These are phyloP conservation scores for Steinernema khuongi DNA, from an alignment of 1,140 invertebrate species.

Conservation along the genomic window DNA sequence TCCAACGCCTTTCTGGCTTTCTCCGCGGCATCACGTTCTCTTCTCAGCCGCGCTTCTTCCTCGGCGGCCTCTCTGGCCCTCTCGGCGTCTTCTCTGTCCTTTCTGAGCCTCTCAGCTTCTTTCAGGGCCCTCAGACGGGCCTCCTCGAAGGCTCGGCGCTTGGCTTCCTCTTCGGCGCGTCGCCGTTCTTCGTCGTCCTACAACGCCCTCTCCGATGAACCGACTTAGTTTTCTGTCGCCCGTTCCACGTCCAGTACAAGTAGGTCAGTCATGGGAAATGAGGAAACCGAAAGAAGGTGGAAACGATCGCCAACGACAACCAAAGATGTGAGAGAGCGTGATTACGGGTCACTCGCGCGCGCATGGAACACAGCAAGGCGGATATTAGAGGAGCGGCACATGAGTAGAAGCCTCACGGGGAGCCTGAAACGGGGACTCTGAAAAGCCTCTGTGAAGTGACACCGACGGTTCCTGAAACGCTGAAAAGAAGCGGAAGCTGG, in stretches of 20 bases:
- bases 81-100: slow-evolving; percentile 54
- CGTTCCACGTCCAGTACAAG: neutral
- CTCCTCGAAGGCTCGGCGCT: slow-evolving; percentile 56
- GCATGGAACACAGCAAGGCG: slow-evolving; percentile 13
- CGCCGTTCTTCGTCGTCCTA: slow-evolving; percentile 57
- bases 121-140: slow-evolving; percentile 54
- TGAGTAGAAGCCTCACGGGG: neutral
- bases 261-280: neutral
- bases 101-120: slow-evolving; percentile 53
- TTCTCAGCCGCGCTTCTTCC: slow-evolving; percentile 46
- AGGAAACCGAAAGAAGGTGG: neutral
- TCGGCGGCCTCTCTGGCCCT: slow-evolving; percentile 37
- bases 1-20: slow-evolving; percentile 29
- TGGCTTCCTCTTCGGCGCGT: slow-evolving; percentile 52
- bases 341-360: slow-evolving; percentile 9
- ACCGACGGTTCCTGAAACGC: neutral
- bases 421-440: neutral
- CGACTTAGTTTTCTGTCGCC: neutral
- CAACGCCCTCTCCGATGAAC: neutral
- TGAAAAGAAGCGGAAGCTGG: neutral
- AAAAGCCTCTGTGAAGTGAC: slow-evolving; percentile 12
- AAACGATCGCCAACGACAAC: slow-evolving; percentile 1
- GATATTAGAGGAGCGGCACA: neutral
- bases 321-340: slow-evolving; percentile 10
- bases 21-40: slow-evolving; percentile 46